Evolutionary conservation across 2,888 invertebrate species (phyloP), one percentile per base, ranked within the genome.

Genomic region (Eustalomyia histrio): DNA sequence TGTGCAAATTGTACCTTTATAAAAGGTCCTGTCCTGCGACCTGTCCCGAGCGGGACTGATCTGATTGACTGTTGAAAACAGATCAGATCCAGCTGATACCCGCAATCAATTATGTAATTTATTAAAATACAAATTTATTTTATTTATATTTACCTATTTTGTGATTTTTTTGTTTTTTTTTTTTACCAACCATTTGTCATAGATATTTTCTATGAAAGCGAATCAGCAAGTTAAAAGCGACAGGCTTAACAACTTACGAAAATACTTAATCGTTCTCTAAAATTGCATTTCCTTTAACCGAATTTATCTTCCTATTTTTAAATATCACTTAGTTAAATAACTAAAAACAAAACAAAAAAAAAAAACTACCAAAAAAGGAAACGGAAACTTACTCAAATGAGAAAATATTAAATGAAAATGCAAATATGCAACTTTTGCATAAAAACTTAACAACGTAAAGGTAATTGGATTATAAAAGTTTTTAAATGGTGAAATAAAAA

Each of bases 391-490:
- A 61, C 68, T 61, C 10, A 75, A 75, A 68, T 61, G 43, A 61
- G 61, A 61, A 75, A 67, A 58, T 39, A 53, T 35, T 53, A 68
- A 75, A 75, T 67, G 39, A 58, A 73, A 65, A 69, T 69, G 61
- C 50, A 63, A 63, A 69, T 61, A 61, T 76, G 68, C 63, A 57
- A 50, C 29, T 76, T 24, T 16, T 4, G 24, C 14, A 14, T 17
- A 50, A 50, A 50, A 50, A 14, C 5, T 17, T 2, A 50, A 35
- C 63, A 69, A 69, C 33, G 47, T 50, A 63, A 57, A 76, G 68
- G 76, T 76, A 76, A 76, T 69, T 76, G 63, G 76, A 76, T 76
- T 68, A 76, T 57, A 65, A 76, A 76, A 69, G 68, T 76, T 69
- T 68, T 63, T 63, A 63, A 55, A 75, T 61, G 47, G 39, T 39